A percentile compares a stretch with the other conserved stretches of the same genome.
Evolutionary conservation across 2,113 vertebrate genomes (phyloP).

Genomic region (Oncorhynchus clarkii): DNA sequence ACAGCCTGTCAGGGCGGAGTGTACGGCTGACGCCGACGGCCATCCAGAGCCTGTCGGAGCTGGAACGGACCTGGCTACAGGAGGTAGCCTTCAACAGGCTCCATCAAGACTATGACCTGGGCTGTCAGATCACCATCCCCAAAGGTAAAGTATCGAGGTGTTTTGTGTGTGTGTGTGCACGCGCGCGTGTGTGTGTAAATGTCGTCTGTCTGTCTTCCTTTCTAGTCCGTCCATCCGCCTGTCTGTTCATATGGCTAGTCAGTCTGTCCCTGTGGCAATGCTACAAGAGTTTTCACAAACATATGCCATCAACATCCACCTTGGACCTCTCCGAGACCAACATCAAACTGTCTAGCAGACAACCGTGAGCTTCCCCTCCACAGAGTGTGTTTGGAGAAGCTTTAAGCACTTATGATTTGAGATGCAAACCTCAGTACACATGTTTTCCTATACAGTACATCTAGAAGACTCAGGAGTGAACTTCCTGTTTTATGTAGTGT

Average conservation of each 20-base stretch:
- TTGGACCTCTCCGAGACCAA: background rate
- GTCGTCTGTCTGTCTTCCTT: background rate
- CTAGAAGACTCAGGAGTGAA: background rate
- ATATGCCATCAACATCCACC: background rate
- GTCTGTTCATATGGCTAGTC: background rate
- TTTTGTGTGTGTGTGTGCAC: background rate
- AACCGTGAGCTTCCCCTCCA: background rate
- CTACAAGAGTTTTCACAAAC: background rate
- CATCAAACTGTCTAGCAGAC: background rate
- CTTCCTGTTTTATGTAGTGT: conserved; percentile 51
- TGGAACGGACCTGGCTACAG: conserved; percentile 87
- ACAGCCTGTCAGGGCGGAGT: conserved; percentile 90
- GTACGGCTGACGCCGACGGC: conserved; percentile 86
- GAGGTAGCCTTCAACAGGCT: conserved; percentile 91
- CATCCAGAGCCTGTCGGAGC: conserved; percentile 89
- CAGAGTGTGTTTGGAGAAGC: conserved; percentile 44
- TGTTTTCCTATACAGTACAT: background rate
- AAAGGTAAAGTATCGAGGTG: conserved; percentile 77
- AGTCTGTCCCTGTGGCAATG: background rate
- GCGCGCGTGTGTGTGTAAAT: background rate
- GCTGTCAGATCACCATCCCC: conserved; percentile 93
- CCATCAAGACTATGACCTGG: conserved; percentile 92
- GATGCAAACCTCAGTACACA: conserved; percentile 42
- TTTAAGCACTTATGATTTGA: conserved; percentile 30
- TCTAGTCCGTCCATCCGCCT: background rate